A percentile compares a stretch with the other conserved stretches of the same genome.
Conservation (phyloP, 2,888 invertebrate species). For the Fragum fragum region DNA sequence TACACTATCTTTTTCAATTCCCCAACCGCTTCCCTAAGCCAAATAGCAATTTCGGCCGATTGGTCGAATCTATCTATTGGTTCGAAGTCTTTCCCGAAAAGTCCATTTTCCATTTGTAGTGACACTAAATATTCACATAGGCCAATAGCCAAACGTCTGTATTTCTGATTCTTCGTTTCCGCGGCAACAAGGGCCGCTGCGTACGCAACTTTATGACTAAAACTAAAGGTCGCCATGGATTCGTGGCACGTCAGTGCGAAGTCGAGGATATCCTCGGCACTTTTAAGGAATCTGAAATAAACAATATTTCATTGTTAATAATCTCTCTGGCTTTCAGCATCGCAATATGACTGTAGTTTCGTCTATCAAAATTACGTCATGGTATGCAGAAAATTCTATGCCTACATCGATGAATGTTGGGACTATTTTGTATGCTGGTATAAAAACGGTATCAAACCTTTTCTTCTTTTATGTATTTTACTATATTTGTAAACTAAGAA, state of each 20-base stretch:
- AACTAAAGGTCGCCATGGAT: slow-evolving; percentile 55
- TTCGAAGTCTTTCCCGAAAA: slow-evolving; percentile 59
- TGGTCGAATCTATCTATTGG: slow-evolving; percentile 62
- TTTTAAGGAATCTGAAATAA: slow-evolving; percentile 46
- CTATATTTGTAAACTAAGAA: too few relatives aligned
- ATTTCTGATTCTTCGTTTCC: slow-evolving; percentile 61
- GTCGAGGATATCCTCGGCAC: slow-evolving; percentile 59
- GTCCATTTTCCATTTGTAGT: slow-evolving; percentile 60
- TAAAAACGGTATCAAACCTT: too few relatives aligned
- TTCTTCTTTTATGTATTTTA: too few relatives aligned
- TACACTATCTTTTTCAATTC: slow-evolving; percentile 46
- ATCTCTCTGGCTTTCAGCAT: too few relatives aligned
- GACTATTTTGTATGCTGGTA: too few relatives aligned
- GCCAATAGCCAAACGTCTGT: slow-evolving; percentile 53
- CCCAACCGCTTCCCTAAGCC: slow-evolving; percentile 55
- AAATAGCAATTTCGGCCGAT: slow-evolving; percentile 67
- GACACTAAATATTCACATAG: slow-evolving; percentile 61
- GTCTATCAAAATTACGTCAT: too few relatives aligned
- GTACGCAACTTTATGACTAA: slow-evolving; percentile 67
- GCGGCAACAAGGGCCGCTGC: slow-evolving; percentile 65
- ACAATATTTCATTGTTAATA: too few relatives aligned
- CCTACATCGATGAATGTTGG: too few relatives aligned
- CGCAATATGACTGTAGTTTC: too few relatives aligned
- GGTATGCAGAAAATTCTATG: too few relatives aligned
- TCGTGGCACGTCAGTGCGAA: slow-evolving; percentile 65